Base-by-base conservation (phyloP, 2,113 vertebrate species). In the Pimephales promelas region DNA sequence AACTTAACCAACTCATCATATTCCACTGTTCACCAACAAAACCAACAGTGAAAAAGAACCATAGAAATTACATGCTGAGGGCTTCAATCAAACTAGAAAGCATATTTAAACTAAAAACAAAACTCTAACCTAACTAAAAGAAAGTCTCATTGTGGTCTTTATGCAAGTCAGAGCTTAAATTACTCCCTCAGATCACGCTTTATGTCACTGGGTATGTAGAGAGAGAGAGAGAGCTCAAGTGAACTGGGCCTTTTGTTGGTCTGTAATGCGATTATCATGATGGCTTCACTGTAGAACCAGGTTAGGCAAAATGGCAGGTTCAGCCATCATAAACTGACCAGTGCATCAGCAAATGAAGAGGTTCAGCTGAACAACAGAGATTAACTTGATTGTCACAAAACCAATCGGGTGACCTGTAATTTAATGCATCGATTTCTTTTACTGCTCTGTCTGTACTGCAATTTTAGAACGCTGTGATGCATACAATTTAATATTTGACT, bases 201-300 rank as follows among this genome's bases (percentile, higher is more conserved):
- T 54, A 70, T 54, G 20, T 52, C 5, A 5, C 57, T n/a, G n/a
- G n/a, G n/a, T n/a, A n/a, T n/a, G n/a, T n/a, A 11, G 22, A 40
- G 36, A 40, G 40, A 40, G 40, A 40, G 40, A 40, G 0, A 40
- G 40, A 40, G 40, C 36, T 40, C 36, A 40, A 40, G 40, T 56
- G 3, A 79, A 72, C 72, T 61, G 83, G 75, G 61, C 14, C 62
- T 80, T 81, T 66, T 85, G 70, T 64, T 85, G 70, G n/a, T 24
- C 26, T 47, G 57, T 74, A 64, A 61, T 66, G 31, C 13, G 70
- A 45, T 81, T 66, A 75, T 66, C 40, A 24, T 74, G 31, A 76
- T n/a, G 31, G 31, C 74, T 76, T 76, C 52, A 34, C 52, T 14
- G 28, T 56, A 76, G 28, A 76, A n/a, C 26, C 43, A 57, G 78